Evolutionary conservation across 2,113 vertebrate genomes (phyloP).

Genomic region (Maccullochella peelii): DNA sequence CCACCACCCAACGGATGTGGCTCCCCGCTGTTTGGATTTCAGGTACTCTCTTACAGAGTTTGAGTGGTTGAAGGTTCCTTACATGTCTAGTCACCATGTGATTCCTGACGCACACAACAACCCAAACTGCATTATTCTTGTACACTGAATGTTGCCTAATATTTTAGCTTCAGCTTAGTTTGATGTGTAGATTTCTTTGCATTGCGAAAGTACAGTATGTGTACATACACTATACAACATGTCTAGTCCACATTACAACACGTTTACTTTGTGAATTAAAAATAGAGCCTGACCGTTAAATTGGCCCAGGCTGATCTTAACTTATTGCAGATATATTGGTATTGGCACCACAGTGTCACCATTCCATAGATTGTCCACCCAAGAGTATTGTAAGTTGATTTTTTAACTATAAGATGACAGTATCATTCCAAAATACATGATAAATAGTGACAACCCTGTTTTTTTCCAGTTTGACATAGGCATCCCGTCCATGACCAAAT

Average conservation of each 20-base stretch:
- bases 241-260: too few species aligned
- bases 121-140: background rate
- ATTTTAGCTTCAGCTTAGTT: background rate
- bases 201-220: too few species aligned
- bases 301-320: background rate
- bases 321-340: background rate
- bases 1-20: conserved; percentile 98
- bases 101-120: background rate
- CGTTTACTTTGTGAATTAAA: background rate
- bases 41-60: conserved; percentile 78
- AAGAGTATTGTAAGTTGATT: background rate
- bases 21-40: conserved; percentile 94
- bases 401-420: background rate
- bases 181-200: background rate
- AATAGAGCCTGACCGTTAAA: background rate
- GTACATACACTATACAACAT: too few species aligned
- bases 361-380: background rate
- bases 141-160: too few species aligned
- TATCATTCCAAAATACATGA: background rate
- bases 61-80: background rate
- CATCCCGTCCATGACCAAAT: conserved; percentile 97
- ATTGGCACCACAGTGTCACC: background rate
- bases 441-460: background rate
- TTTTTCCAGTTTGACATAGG: conserved; percentile 91
- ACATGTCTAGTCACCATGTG: background rate